Evolutionary conservation across 2,888 invertebrate genomes (phyloP).

Genomic region (Lathronympha strigana): DNA sequence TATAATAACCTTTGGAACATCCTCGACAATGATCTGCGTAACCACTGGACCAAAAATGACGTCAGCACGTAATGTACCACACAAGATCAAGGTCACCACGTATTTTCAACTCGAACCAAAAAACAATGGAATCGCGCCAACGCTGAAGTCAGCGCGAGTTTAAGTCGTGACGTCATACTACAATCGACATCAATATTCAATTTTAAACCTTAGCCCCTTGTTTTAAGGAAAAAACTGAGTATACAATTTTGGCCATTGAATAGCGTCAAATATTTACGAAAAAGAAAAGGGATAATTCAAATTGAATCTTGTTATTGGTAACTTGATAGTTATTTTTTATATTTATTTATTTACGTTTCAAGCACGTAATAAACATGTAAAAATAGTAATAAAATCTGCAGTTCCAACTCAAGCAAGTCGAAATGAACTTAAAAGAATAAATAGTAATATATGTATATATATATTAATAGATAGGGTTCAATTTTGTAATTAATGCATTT

Average conservation of each 20-base stretch:
- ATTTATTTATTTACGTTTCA: too few species aligned
- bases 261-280: neutral
- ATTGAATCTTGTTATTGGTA: constrained; percentile 3
- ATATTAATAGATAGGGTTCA: too few species aligned
- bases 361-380: too few species aligned
- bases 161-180: constrained; percentile 32
- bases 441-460: too few species aligned
- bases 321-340: too few species aligned
- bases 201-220: neutral
- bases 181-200: neutral
- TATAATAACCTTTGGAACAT: neutral
- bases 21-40: neutral
- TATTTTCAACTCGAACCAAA: constrained; percentile 33
- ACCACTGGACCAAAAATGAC: constrained; percentile 13
- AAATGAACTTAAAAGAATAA: too few species aligned
- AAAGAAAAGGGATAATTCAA: neutral
- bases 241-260: neutral
- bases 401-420: neutral
- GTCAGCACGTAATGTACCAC: constrained; percentile 20
- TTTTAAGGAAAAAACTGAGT: neutral
- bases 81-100: constrained; percentile 32
- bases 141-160: constrained; percentile 43
- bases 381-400: neutral
- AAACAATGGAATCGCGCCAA: constrained; percentile 51
- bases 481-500: neutral